Evolutionary conservation across 2,797 vertebrate genomes (phyloP).

Genomic region (Malacoraja senta): DNA sequence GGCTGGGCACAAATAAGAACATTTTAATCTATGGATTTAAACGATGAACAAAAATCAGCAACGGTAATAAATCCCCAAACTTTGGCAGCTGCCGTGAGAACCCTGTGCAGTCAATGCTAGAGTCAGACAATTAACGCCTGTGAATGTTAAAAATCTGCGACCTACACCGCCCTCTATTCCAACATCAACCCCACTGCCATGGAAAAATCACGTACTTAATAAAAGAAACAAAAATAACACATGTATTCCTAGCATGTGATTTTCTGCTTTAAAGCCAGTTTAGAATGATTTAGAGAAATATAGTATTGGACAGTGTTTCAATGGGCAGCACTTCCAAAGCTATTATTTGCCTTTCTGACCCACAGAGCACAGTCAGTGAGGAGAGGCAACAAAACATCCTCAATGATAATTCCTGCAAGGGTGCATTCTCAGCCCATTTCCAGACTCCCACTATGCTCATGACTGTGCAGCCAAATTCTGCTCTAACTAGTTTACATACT

Average conservation of each 20-base stretch:
- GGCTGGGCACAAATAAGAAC: not conserved
- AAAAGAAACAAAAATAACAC: not conserved
- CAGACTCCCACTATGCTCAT: too few relatives aligned
- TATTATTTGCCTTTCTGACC: not conserved
- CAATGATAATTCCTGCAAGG: too few relatives aligned
- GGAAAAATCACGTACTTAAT: too few relatives aligned
- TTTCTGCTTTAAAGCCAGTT: not conserved
- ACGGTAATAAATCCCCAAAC: not conserved
- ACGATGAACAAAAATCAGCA: not conserved
- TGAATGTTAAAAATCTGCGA: too few relatives aligned
- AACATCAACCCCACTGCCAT: not conserved
- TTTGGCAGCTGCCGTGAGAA: not conserved
- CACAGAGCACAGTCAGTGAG: too few relatives aligned
- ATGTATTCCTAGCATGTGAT: not conserved
- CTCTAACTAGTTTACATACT: too few relatives aligned
- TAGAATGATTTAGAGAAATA: not conserved
- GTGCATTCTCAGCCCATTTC: too few relatives aligned
- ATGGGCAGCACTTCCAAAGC: not conserved
- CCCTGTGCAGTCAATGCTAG: not conserved
- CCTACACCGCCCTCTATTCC: not conserved
- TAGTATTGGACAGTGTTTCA: not conserved
- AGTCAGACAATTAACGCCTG: not conserved
- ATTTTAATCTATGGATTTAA: not conserved
- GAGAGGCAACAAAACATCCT: too few relatives aligned
- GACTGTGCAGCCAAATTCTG: too few relatives aligned